Conservation (phyloP, 2,113 vertebrate genomes). For the Turnix velox region DNA sequence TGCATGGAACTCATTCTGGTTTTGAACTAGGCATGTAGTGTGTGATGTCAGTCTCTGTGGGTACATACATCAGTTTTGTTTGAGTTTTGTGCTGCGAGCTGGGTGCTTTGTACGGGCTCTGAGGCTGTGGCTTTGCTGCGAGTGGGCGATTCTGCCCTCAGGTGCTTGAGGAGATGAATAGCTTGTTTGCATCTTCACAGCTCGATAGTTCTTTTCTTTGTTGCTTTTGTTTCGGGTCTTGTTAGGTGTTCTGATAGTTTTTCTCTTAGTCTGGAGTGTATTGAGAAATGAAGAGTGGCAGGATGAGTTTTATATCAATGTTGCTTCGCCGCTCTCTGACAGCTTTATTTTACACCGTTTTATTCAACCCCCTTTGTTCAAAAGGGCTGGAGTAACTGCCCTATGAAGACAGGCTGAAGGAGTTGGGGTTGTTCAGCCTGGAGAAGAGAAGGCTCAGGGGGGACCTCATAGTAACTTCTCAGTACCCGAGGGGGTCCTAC, state of each 20-base stretch:
- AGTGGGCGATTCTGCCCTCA: neutral
- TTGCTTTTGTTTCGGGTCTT: neutral
- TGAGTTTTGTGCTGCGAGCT: neutral
- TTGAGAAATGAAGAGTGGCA: neutral
- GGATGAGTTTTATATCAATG: rapidly evolving
- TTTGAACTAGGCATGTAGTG: neutral
- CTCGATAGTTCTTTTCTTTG: neutral
- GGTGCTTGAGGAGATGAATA: neutral
- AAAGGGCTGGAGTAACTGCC: no score
- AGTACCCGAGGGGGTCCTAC: no score
- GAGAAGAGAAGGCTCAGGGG: no score
- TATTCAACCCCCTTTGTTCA: neutral
- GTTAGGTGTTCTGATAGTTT: neutral
- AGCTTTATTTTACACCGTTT: neutral
- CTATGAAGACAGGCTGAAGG: no score
- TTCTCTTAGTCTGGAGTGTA: neutral
- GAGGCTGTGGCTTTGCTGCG: neutral
- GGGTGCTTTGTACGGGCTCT: neutral
- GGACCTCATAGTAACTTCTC: no score
- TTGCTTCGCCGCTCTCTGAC: neutral
- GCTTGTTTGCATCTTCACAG: neutral
- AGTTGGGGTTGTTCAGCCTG: no score
- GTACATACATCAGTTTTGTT: neutral
- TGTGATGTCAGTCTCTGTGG: neutral
- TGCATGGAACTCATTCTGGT: neutral